Base-by-base conservation (phyloP, 2,888 invertebrate species). In the Drosophila nigritarsus region DNA sequence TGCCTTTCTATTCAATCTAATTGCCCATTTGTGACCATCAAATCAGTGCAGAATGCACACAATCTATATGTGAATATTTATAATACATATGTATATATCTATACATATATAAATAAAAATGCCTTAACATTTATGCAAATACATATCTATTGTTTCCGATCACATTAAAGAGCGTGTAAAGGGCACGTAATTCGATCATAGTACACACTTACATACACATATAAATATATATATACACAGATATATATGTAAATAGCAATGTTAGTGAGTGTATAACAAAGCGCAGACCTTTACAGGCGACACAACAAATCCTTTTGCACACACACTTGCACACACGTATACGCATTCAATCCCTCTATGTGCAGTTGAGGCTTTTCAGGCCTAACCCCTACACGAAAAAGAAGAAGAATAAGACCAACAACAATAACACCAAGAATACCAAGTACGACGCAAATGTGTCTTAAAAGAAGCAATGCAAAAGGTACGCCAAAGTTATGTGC, bases 401-500 rank as follows among this genome's bases (percentile, higher is more conserved):
- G 18, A 54, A 54, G 8, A 63, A 63, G 53, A 59, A 65, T 1
- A n/a, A 24, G 27, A 58, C 42, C 38, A 71, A 53, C 64, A 70
- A 70, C 66, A 54, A 60, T n/a, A 54, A 58, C 64, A 61, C 5
- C 40, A 40, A 40, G 40, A n/a, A 48, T 54, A 60, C 61, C 49
- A 54, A 70, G 60, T 61, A 61, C 79, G 55, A 58, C 79, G 67
- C 65, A 87, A 89, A 87, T 82, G 74, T 76, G 73, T 84, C 68
- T 75, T 68, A 70, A 69, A 83, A 75, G 66, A 53, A 76, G 88
- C 80, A 82, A 74, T 77, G 86, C 83, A 63, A 89, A 89, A 80
- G 85, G 85, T 83, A 80, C 80, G 77, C 86, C 78, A 88, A 83
- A 89, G 90, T 80, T 85, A 85, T 85, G 86, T 85, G 88, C 78